These are phyloP conservation scores for Lycocerus yunnanus DNA, from an alignment of 2,888 invertebrate species.

Conservation along the genomic window DNA sequence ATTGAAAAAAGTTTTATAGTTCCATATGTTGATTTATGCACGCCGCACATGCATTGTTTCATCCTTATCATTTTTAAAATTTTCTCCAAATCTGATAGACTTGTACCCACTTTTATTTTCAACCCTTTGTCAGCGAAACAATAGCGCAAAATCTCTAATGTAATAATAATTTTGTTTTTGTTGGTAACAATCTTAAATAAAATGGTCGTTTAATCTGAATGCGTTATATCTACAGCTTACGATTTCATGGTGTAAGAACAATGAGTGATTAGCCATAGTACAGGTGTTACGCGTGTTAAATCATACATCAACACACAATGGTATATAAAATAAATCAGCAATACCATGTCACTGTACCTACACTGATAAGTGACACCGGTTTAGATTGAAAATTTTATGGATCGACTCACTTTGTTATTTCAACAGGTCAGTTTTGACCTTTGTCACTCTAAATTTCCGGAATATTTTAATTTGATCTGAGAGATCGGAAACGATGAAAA, in stretches of 20 bases:
- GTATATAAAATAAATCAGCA: slow-evolving; percentile 29
- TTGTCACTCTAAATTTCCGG: not conserved
- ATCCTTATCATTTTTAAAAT: not conserved
- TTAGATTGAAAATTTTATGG: slow-evolving; percentile 2
- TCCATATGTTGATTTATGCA: slow-evolving; percentile 18
- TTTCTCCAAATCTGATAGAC: not conserved
- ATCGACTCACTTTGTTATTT: not conserved
- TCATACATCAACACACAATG: slow-evolving; percentile 31
- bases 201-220: not conserved
- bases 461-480: not conserved
- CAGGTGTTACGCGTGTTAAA: slow-evolving; percentile 30
- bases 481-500: not conserved
- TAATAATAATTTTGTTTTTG: not conserved
- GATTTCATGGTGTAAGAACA: slow-evolving; percentile 15
- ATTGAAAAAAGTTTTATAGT: slow-evolving; percentile 28
- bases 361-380: slow-evolving; percentile 26
- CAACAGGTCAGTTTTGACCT: not conserved
- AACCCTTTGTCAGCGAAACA: not conserved
- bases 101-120: not conserved
- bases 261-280: slow-evolving; percentile 25
- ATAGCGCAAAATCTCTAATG: not conserved
- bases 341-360: slow-evolving; percentile 6
- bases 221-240: not conserved
- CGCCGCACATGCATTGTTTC: not conserved
- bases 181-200: not conserved